A percentile compares a stretch with the other conserved stretches of the same genome.
Evolutionary conservation across 2,797 vertebrate genomes (phyloP).

Genomic region (Tachyglossus aculeatus): DNA sequence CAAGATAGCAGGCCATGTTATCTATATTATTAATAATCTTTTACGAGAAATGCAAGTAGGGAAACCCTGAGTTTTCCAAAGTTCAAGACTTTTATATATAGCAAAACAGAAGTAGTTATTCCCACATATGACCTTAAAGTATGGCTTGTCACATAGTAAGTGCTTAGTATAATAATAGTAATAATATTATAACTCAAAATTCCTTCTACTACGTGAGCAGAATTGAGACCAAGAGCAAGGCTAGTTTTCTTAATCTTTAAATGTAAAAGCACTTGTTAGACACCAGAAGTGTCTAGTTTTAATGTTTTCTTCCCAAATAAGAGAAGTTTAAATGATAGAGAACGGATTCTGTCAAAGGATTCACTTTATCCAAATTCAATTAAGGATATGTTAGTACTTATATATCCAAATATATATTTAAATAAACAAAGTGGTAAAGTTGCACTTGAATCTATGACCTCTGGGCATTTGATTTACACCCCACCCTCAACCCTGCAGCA

Average conservation of each 20-base stretch:
- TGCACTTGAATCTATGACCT: too few species aligned
- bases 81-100: slow-evolving; percentile 26
- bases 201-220: too few species aligned
- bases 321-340: slow-evolving; percentile 2
- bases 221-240: too few species aligned
- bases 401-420: not conserved
- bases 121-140: not conserved
- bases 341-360: not conserved
- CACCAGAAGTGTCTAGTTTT: not conserved
- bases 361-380: slow-evolving; percentile 17
- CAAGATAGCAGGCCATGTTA: slow-evolving; percentile 21
- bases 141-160: too few species aligned
- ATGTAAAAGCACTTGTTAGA: not conserved
- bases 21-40: slow-evolving; percentile 42
- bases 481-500: too few species aligned
- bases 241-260: not conserved
- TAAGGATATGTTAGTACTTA: not conserved
- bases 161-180: too few species aligned
- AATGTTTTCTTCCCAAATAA: slow-evolving; percentile 8
- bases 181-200: too few species aligned
- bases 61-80: slow-evolving; percentile 38
- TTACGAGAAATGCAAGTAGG: slow-evolving; percentile 39
- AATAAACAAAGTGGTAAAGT: not conserved
- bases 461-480: too few species aligned
- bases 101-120: not conserved